A percentile compares a stretch with the other conserved stretches of the same genome.
Conservation (phyloP, 1,140 invertebrate species). For the Augochlora pura region DNA sequence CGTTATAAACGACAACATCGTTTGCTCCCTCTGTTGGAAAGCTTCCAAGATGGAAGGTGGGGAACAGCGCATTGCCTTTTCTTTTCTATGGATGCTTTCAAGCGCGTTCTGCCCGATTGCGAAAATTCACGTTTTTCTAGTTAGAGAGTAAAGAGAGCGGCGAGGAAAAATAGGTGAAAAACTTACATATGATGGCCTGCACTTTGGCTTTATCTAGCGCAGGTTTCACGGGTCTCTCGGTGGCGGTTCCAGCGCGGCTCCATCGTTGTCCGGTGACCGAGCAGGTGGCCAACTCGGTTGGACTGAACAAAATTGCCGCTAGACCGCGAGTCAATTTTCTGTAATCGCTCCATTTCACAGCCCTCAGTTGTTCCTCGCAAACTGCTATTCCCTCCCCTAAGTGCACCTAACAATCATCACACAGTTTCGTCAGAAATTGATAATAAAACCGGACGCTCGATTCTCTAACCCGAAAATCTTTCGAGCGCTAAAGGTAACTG, state of each 20-base stretch:
- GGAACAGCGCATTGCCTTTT: too few relatives aligned
- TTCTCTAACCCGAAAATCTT: too few relatives aligned
- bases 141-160: neutral
- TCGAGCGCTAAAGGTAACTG: too few relatives aligned
- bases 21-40: too few relatives aligned
- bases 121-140: neutral
- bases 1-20: too few relatives aligned
- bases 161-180: neutral
- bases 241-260: conserved; percentile 85
- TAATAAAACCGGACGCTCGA: too few relatives aligned
- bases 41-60: too few relatives aligned
- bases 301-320: conserved; percentile 87
- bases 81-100: neutral
- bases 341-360: conserved; percentile 88
- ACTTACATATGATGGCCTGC: conserved; percentile 87
- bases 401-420: conserved; percentile 81
- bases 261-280: conserved; percentile 88
- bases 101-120: neutral
- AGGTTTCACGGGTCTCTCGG: conserved; percentile 86
- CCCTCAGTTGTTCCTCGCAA: conserved; percentile 85
- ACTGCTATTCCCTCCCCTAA: conserved; percentile 87
- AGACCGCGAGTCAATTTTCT: conserved; percentile 86
- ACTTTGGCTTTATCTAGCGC: conserved; percentile 86
- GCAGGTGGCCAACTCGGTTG: conserved; percentile 86
- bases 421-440: neutral